Conservation (phyloP, 2,888 invertebrate genomes). For the Lithodes maja region DNA sequence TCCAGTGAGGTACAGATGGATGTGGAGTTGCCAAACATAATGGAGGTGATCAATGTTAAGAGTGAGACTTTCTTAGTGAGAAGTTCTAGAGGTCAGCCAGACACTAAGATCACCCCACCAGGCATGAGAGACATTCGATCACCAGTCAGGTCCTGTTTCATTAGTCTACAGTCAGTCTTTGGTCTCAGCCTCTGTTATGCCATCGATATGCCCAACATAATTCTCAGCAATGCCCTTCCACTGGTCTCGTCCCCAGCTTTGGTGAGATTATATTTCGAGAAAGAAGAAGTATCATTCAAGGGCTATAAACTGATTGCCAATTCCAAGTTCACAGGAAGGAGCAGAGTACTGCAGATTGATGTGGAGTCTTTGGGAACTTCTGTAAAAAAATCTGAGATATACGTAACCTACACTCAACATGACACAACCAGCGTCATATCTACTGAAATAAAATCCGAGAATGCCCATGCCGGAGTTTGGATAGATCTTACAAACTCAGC, state of each 20-base stretch:
- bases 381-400: neutral
- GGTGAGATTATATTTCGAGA: conserved; percentile 16
- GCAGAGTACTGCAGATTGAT: neutral
- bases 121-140: conserved; percentile 33
- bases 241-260: conserved; percentile 26
- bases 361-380: neutral
- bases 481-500: neutral
- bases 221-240: conserved; percentile 37
- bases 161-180: conserved; percentile 19
- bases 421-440: neutral
- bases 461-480: neutral
- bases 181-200: conserved; percentile 47
- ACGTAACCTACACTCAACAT: neutral
- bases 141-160: conserved; percentile 23
- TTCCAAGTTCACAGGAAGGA: neutral
- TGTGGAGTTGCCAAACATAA: conserved; percentile 41
- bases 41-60: conserved; percentile 40
- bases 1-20: conserved; percentile 14
- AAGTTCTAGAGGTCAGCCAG: neutral
- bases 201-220: conserved; percentile 37
- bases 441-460: neutral
- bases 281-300: conserved; percentile 21
- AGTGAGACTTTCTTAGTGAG: conserved; percentile 46
- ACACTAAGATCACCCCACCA: conserved; percentile 37
- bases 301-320: conserved; percentile 20